Evolutionary conservation across 2,113 vertebrate species (phyloP).

Genomic region (Melanotaenia duboulayi): DNA sequence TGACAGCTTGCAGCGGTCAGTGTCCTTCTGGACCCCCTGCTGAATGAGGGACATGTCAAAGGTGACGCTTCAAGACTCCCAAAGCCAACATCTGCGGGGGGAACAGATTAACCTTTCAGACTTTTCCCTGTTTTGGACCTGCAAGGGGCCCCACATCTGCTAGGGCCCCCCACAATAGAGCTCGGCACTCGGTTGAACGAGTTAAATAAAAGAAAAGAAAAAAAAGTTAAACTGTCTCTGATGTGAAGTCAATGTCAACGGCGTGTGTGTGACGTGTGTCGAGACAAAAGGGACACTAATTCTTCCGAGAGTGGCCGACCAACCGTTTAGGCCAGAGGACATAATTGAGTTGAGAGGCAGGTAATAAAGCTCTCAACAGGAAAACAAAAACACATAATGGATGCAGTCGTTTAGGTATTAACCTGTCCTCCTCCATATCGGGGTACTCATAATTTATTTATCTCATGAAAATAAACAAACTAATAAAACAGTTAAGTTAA

Average conservation of each 20-base stretch:
- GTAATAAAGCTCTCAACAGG: constrained; percentile 35
- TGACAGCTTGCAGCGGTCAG: constrained; percentile 89
- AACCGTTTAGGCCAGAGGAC: constrained; percentile 59
- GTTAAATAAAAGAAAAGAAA: constrained; percentile 69
- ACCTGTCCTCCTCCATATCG: background rate
- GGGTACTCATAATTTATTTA: background rate
- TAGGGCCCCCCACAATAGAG: constrained; percentile 78
- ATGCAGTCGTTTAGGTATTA: background rate
- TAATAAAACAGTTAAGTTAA: no score
- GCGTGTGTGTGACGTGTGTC: constrained; percentile 82
- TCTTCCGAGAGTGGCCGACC: constrained; percentile 69
- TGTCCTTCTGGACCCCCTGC: constrained; percentile 82
- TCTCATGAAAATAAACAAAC: background rate
- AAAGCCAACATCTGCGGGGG: constrained; percentile 89
- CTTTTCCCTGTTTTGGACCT: constrained; percentile 87
- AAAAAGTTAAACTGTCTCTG: constrained; percentile 81
- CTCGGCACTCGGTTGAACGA: constrained; percentile 73
- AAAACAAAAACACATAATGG: constrained; percentile 31
- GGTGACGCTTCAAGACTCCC: constrained; percentile 92
- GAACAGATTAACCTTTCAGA: constrained; percentile 89
- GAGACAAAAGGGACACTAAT: constrained; percentile 74
- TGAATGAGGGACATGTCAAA: constrained; percentile 89
- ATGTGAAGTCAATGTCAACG: constrained; percentile 81
- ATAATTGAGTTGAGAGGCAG: constrained; percentile 50
- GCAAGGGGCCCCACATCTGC: constrained; percentile 86